Percentiles rank a stretch among this genome's conserved stretches.
Evolutionary conservation across 2,888 invertebrate species (phyloP).

Genomic region (Lottia gigantea): DNA sequence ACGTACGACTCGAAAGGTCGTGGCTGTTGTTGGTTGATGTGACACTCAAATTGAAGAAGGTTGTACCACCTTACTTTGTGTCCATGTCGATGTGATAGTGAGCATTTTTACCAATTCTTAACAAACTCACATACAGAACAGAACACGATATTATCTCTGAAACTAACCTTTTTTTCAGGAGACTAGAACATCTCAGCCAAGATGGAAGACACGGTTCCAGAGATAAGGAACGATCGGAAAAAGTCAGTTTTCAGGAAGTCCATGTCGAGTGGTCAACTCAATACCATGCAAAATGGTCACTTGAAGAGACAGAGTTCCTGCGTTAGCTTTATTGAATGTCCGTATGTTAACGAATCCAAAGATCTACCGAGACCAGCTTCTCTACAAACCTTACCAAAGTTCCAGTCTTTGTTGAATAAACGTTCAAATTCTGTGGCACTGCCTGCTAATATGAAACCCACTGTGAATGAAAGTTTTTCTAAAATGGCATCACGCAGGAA

Average conservation of each 20-base stretch:
- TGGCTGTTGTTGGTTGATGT: no score
- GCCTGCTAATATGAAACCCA: not conserved
- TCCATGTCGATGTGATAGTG: no score
- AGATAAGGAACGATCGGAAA: not conserved
- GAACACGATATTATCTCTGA: no score
- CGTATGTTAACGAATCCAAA: not conserved
- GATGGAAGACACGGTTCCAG: no score
- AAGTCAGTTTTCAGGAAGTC: not conserved
- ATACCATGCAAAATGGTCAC: not conserved
- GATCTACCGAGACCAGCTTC: not conserved
- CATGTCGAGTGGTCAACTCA: not conserved
- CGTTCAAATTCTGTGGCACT: not conserved
- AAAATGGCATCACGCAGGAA: conserved; percentile 2
- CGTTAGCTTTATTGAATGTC: not conserved
- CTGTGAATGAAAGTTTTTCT: not conserved
- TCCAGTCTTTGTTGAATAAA: not conserved
- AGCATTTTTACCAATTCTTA: no score
- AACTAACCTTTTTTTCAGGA: no score
- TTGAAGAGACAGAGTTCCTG: not conserved
- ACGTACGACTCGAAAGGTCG: no score
- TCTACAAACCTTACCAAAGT: not conserved
- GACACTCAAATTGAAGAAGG: no score
- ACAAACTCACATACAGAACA: no score
- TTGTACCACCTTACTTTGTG: no score
- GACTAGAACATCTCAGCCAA: no score